Evolutionary conservation across 2,797 vertebrate genomes (phyloP).

Genomic region (Phyllotis vaccarum): DNA sequence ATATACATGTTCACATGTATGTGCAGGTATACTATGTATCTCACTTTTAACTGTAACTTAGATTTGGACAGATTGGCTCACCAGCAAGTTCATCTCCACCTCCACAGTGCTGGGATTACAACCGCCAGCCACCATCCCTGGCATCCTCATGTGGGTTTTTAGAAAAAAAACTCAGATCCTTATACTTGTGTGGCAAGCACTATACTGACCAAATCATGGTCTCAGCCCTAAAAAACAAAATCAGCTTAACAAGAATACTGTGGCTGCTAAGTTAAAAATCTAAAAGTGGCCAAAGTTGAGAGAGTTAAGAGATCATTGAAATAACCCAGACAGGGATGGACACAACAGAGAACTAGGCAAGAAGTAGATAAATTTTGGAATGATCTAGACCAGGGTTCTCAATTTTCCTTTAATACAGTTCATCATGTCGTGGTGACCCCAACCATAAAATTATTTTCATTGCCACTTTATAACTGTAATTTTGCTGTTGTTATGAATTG

Average conservation of each 20-base stretch:
- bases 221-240: background rate
- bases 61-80: background rate
- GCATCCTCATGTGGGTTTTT: background rate
- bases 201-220: background rate
- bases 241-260: slow-evolving; percentile 29
- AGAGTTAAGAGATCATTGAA: background rate
- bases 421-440: background rate
- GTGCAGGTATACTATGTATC: background rate
- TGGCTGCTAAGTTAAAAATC: background rate
- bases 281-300: background rate
- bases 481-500: background rate
- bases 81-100: background rate
- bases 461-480: background rate
- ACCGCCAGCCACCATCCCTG: background rate
- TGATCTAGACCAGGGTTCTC: background rate
- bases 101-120: background rate
- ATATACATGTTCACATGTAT: background rate
- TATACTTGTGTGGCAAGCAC: background rate
- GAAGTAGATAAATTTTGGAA: background rate
- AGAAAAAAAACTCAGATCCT: background rate
- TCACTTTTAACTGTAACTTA: background rate
- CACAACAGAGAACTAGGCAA: background rate
- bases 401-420: too few relatives aligned
- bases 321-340: background rate
- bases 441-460: background rate